Conservation (phyloP, 2,113 vertebrate species). For the Phasianus colchicus region DNA sequence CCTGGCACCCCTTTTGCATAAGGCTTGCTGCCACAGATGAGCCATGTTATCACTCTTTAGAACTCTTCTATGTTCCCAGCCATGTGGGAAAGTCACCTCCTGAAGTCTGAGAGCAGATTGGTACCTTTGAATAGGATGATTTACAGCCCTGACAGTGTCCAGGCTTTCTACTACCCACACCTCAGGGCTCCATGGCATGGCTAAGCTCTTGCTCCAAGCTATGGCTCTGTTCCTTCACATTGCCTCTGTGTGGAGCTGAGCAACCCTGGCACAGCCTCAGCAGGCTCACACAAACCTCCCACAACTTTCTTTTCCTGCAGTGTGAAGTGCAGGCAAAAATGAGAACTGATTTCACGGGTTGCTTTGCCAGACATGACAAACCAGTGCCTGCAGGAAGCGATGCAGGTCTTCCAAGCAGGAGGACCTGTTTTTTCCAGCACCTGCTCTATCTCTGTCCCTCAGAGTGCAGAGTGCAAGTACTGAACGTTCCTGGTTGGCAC, state of each 20-base stretch:
- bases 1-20: too few relatives aligned
- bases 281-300: neutral
- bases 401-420: neutral
- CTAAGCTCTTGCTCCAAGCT: neutral
- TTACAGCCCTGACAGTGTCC: neutral
- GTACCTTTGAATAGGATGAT: neutral
- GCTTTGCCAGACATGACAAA: neutral
- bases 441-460: neutral
- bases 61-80: neutral
- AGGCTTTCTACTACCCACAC: neutral
- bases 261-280: neutral
- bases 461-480: neutral
- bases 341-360: neutral
- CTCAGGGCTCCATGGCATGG: neutral
- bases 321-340: neutral
- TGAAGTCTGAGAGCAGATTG: neutral
- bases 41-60: neutral
- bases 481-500: neutral
- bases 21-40: neutral
- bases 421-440: neutral
- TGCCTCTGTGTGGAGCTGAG: neutral
- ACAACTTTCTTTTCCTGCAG: rapidly evolving
- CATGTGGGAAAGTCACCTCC: neutral
- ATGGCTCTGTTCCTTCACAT: neutral
- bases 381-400: neutral